phyloP scores from a whole-genome alignment of 2,888 invertebrate species.

The Pyrochroa serraticornis region DNA sequence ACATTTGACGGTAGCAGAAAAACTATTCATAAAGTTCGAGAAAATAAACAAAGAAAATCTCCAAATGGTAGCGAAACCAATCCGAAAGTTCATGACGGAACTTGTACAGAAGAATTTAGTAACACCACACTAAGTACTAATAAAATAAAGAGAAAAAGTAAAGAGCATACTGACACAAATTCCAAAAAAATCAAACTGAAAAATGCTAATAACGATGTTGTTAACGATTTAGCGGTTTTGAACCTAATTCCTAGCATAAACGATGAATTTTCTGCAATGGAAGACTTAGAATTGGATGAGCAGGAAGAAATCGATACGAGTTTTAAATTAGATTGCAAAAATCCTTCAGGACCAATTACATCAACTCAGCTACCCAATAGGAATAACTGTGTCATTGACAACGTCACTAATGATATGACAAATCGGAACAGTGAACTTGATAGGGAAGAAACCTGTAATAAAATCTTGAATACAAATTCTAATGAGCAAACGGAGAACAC shows the following conservation, averaged over 20 bases:
- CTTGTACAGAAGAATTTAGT: slow-evolving; percentile 1
- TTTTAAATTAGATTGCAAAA: slow-evolving; percentile 53
- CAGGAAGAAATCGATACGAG: slow-evolving; percentile 8
- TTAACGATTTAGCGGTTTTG: slow-evolving; percentile 39
- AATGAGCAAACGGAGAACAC: neutral
- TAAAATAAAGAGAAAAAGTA: neutral
- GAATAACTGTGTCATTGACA: neutral
- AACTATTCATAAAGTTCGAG: neutral
- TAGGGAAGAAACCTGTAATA: neutral
- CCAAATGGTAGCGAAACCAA: neutral
- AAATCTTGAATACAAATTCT: neutral
- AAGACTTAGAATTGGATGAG: slow-evolving; percentile 1
- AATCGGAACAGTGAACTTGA: neutral
- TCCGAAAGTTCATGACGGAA: slow-evolving; percentile 9
- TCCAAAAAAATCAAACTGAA: slow-evolving; percentile 33
- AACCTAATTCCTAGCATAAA: slow-evolving; percentile 44
- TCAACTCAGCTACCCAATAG: neutral
- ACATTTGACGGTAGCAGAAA: neutral
- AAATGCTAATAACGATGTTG: slow-evolving; percentile 33
- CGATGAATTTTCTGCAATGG: slow-evolving; percentile 35
- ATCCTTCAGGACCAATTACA: neutral
- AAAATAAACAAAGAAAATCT: neutral
- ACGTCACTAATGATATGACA: neutral
- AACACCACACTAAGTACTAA: too few relatives aligned
- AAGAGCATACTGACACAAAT: slow-evolving; percentile 1